These are phyloP conservation scores for Podilymbus podiceps DNA, from an alignment of 2,113 vertebrate species.

Conservation along the genomic window DNA sequence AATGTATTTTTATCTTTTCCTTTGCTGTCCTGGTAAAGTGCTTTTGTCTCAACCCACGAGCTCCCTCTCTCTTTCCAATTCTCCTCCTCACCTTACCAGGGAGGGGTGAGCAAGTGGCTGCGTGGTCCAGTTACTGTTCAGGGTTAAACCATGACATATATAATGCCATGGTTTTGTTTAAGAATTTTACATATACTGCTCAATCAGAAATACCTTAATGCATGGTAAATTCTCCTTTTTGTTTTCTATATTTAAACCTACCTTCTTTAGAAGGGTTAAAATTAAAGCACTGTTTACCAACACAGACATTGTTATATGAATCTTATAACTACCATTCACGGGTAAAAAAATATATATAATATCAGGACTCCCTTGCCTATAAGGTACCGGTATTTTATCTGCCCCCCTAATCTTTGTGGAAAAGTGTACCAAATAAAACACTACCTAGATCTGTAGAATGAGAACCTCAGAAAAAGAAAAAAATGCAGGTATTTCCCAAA, in stretches of 20 bases:
- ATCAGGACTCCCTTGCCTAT: not conserved
- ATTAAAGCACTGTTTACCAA: not conserved
- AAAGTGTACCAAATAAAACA: not conserved
- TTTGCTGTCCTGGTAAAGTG: too few species aligned
- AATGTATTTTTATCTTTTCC: too few species aligned
- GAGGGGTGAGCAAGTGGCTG: too few species aligned
- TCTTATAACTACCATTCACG: not conserved
- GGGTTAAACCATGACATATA: too few species aligned
- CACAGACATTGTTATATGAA: not conserved
- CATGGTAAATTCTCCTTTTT: fast-evolving
- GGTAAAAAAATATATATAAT: not conserved
- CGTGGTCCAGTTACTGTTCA: too few species aligned
- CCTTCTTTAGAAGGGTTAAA: not conserved
- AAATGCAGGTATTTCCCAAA: not conserved
- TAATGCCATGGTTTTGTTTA: not conserved
- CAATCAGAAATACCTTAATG: not conserved
- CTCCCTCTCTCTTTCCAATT: too few species aligned
- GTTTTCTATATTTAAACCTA: not conserved
- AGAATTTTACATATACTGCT: fast-evolving
- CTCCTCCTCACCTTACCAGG: too few species aligned
- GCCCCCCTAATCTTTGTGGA: not conserved
- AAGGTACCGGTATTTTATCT: not conserved
- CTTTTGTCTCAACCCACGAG: too few species aligned
- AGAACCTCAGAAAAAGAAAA: not conserved
- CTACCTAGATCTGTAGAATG: not conserved